These are phyloP conservation scores for Caenorhabditis sp. DNA, from an alignment of 2,888 invertebrate genomes.

Conservation along the genomic window DNA sequence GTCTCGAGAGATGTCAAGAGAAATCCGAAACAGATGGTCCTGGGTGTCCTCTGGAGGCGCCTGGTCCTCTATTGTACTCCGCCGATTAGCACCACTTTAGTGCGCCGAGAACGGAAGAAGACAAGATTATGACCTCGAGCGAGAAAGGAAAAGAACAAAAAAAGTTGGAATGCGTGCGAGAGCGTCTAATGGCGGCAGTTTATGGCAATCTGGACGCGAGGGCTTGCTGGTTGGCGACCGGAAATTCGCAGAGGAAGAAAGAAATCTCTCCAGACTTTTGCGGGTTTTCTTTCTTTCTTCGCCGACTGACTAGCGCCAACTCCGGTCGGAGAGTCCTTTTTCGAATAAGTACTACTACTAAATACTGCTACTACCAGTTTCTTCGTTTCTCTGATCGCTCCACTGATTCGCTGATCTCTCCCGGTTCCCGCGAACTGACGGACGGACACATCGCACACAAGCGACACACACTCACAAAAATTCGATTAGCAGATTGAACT, in stretches of 20 bases:
- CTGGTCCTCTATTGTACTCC: background rate
- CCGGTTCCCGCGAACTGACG: constrained; percentile 11
- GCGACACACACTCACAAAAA: constrained; percentile 20
- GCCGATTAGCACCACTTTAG: constrained; percentile 26
- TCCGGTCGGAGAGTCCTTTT: background rate
- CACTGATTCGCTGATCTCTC: constrained; percentile 7
- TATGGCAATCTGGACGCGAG: constrained; percentile 26
- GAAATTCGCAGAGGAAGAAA: constrained; percentile 19
- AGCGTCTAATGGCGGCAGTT: constrained; percentile 48
- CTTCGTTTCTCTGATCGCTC: constrained; percentile 1
- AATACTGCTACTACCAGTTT: background rate
- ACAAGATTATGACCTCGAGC: constrained; percentile 29
- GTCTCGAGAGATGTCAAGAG: background rate
- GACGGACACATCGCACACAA: constrained; percentile 27
- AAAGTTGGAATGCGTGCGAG: constrained; percentile 2
- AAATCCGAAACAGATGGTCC: constrained; percentile 28
- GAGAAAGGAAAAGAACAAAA: constrained; percentile 4
- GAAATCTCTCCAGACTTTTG: constrained; percentile 18
- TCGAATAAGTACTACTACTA: too few species aligned
- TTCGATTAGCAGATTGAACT: constrained; percentile 53
- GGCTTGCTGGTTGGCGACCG: constrained; percentile 3
- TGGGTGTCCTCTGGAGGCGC: background rate
- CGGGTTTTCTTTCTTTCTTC: constrained; percentile 9
- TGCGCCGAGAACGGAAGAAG: background rate
- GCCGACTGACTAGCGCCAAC: background rate